These are phyloP conservation scores for Forbesichthys papilliferus DNA, from an alignment of 2,113 vertebrate species.

Conservation along the genomic window DNA sequence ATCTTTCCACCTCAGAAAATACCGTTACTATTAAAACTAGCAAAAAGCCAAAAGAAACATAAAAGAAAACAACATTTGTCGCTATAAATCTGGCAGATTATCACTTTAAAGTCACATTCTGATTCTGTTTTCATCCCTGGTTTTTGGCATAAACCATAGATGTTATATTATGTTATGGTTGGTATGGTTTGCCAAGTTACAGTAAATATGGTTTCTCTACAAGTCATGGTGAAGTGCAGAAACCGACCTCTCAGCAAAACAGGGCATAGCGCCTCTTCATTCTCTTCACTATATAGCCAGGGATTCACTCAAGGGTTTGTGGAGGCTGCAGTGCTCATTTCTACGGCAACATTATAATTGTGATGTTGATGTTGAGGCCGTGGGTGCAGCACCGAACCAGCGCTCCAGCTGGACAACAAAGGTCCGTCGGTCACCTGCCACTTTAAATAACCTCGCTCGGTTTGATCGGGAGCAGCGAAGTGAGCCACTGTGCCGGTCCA, in stretches of 20 bases:
- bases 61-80: background rate
- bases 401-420: no score
- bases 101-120: no score
- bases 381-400: background rate
- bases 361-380: background rate
- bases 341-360: background rate
- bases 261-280: slow-evolving; percentile 8
- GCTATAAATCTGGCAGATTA: no score
- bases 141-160: no score
- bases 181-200: slow-evolving; percentile 36
- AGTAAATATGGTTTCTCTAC: slow-evolving; percentile 30
- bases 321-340: slow-evolving; percentile 26
- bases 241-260: slow-evolving; percentile 13
- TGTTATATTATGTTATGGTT: background rate
- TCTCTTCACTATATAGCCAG: slow-evolving; percentile 21
- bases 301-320: slow-evolving; percentile 46
- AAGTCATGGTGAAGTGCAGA: background rate
- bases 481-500: slow-evolving; percentile 45
- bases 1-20: background rate
- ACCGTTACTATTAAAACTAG: background rate
- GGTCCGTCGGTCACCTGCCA: background rate
- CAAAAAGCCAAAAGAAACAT: background rate
- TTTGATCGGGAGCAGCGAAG: background rate
- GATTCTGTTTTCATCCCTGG: no score
- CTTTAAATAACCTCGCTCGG: no score